Evolutionary conservation across 1,140 invertebrate species (phyloP).

Genomic region (Batillaria attramentaria): DNA sequence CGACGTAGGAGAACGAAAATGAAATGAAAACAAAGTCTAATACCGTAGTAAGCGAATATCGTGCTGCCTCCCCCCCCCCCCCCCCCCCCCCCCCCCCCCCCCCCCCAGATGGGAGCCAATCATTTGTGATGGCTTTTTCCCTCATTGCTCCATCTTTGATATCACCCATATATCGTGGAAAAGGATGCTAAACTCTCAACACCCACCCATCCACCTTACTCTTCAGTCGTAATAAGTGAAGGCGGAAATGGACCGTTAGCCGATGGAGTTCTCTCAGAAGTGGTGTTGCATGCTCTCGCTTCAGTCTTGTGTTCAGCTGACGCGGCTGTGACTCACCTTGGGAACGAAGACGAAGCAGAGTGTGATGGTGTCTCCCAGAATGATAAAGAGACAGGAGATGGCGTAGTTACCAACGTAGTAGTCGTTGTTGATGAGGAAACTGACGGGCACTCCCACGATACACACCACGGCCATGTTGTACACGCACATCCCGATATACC

Average conservation of each 20-base stretch:
- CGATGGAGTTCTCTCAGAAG: too few relatives aligned
- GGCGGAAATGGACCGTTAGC: too few relatives aligned
- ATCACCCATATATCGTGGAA: too few relatives aligned
- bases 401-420: constrained; percentile 86
- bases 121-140: too few relatives aligned
- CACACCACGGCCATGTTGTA: constrained; percentile 88
- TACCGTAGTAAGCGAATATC: not conserved
- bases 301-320: not conserved
- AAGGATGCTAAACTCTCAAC: too few relatives aligned
- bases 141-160: too few relatives aligned
- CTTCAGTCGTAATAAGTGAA: not conserved
- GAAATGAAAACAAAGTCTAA: too few relatives aligned
- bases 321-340: constrained; percentile 75
- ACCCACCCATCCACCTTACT: too few relatives aligned
- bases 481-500: constrained; percentile 44
- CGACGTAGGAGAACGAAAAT: too few relatives aligned
- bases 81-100: too few relatives aligned
- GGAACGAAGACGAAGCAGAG: constrained; percentile 88
- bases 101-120: too few relatives aligned
- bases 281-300: too few relatives aligned
- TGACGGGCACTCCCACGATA: constrained; percentile 84
- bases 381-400: constrained; percentile 83
- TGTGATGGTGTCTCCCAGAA: constrained; percentile 89
- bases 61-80: not conserved
- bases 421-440: constrained; percentile 86